Evolutionary conservation across 2,888 invertebrate genomes (phyloP).

Genomic region (Didymodactylos carnosus): DNA sequence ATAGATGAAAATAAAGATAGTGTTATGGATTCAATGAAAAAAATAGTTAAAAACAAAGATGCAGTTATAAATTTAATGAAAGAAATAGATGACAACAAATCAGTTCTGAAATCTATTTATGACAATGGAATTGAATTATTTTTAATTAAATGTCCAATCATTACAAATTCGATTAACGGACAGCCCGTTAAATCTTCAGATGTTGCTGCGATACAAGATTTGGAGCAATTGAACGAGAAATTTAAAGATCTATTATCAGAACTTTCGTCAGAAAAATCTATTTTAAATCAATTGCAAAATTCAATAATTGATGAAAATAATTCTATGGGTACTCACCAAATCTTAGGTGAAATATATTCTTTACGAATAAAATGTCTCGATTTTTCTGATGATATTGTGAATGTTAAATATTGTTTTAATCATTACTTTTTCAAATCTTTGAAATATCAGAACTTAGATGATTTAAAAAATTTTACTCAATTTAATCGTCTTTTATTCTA

Average conservation of each 20-base stretch:
- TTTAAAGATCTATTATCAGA: background rate
- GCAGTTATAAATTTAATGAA: too few species aligned
- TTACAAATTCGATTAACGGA: background rate
- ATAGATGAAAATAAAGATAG: too few species aligned
- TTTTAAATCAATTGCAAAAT: background rate
- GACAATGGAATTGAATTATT: background rate
- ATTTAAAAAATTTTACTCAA: background rate
- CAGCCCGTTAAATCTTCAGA: background rate
- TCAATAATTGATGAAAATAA: background rate
- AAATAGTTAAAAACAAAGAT: too few species aligned
- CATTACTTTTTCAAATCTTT: background rate
- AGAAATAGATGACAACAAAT: too few species aligned
- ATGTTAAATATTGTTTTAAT: background rate
- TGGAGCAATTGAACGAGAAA: background rate
- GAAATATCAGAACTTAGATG: background rate
- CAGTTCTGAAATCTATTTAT: background rate
- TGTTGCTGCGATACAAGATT: background rate
- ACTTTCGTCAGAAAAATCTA: background rate
- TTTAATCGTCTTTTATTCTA: background rate
- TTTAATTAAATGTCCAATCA: background rate
- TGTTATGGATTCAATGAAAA: too few species aligned
- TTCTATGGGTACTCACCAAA: background rate
- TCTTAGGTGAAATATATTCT: background rate
- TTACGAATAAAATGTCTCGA: background rate
- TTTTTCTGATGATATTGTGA: background rate